Percentiles rank a stretch among this genome's conserved stretches.
Evolutionary conservation across 2,797 vertebrate genomes (phyloP).

Genomic region (Phoxinus dragarum): DNA sequence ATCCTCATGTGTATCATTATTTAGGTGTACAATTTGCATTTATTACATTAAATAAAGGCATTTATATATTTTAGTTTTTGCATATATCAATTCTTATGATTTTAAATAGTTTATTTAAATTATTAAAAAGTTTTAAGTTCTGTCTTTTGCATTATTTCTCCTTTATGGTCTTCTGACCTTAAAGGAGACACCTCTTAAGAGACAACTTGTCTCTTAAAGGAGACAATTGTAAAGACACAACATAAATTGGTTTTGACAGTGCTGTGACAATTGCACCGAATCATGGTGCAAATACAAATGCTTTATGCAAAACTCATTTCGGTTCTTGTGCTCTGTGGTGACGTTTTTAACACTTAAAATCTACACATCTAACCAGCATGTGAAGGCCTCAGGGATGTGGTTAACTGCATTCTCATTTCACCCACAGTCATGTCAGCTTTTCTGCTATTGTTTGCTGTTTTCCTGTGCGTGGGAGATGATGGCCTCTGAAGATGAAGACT

Average conservation of each 20-base stretch:
- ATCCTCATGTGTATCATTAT: not conserved
- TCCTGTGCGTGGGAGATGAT: constrained; percentile 32
- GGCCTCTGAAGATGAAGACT: not conserved
- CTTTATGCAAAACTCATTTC: not conserved
- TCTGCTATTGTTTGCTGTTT: constrained; percentile 39
- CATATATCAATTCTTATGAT: not conserved
- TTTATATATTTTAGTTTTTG: not conserved
- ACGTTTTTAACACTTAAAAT: constrained; percentile 5
- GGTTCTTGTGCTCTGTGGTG: not conserved
- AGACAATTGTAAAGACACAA: not conserved
- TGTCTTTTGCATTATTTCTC: not conserved
- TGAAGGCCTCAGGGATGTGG: constrained; percentile 38
- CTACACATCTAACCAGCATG: not conserved
- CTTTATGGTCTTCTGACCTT: not conserved
- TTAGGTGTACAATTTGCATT: not conserved
- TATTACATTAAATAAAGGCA: not conserved
- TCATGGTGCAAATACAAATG: not conserved
- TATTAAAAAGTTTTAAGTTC: not conserved
- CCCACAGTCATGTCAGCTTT: constrained; percentile 26
- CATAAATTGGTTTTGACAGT: not conserved
- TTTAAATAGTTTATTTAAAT: not conserved
- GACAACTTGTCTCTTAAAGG: too few relatives aligned
- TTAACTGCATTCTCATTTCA: constrained; percentile 18
- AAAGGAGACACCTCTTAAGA: too few relatives aligned
- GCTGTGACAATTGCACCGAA: not conserved